A percentile compares a stretch with the other conserved stretches of the same genome.
Conservation (phyloP, 2,113 vertebrate species). For the Bubalus kerabau region DNA sequence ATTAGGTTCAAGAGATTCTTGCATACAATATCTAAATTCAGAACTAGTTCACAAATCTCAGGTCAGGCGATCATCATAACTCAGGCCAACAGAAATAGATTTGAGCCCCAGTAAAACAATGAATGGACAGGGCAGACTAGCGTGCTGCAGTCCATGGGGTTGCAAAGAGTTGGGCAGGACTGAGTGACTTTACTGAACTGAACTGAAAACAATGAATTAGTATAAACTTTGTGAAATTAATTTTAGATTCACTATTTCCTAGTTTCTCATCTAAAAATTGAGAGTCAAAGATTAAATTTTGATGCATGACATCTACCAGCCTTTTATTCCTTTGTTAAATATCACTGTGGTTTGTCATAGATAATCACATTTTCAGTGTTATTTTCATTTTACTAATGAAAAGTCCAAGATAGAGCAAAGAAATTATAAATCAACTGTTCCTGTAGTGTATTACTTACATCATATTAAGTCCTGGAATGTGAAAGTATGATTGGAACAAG, state of each 20-base stretch:
- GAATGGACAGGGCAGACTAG: background rate
- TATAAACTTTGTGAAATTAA: background rate
- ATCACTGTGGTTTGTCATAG: background rate
- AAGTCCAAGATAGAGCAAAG: background rate
- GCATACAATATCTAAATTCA: background rate
- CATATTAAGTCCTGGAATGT: background rate
- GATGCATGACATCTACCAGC: background rate
- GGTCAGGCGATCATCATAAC: background rate
- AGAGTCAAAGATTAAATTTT: background rate
- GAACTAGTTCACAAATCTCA: background rate
- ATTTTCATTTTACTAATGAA: background rate
- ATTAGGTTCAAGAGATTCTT: background rate
- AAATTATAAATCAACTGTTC: background rate
- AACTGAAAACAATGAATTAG: background rate
- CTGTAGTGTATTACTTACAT: background rate
- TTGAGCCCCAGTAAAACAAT: background rate
- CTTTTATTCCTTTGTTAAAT: background rate
- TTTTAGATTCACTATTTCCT: background rate
- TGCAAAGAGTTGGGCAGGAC: background rate
- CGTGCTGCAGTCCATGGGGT: background rate
- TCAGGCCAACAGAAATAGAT: background rate
- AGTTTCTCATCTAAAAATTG: background rate
- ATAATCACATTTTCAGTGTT: background rate
- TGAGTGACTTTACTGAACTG: background rate
- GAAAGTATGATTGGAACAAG: constrained; percentile 31